These are phyloP conservation scores for Cheilosia urbana DNA, from an alignment of 2,888 invertebrate species.

Conservation along the genomic window DNA sequence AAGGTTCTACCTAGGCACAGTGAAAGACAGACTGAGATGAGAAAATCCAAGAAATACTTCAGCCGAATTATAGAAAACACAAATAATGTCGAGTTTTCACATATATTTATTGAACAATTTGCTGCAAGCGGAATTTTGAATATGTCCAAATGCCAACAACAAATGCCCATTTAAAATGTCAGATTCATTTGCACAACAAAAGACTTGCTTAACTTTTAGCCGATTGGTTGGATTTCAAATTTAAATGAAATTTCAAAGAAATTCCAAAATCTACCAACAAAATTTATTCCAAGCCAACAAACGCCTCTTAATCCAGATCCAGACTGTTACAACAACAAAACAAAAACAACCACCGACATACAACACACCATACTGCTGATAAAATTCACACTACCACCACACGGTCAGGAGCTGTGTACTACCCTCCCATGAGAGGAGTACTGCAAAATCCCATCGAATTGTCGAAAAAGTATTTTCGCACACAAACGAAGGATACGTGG, in stretches of 20 bases:
- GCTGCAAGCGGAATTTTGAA: too few relatives aligned
- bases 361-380: background rate
- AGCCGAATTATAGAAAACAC: too few relatives aligned
- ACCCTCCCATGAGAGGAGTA: constrained; percentile 9
- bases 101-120: too few relatives aligned
- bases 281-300: background rate
- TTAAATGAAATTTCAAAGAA: background rate
- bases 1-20: background rate
- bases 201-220: too few relatives aligned
- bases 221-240: too few relatives aligned
- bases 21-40: background rate
- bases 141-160: too few relatives aligned
- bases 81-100: too few relatives aligned
- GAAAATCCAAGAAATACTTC: too few relatives aligned
- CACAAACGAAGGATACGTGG: constrained; percentile 1
- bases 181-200: too few relatives aligned
- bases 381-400: constrained; percentile 10
- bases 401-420: constrained; percentile 16
- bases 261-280: background rate
- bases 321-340: background rate
- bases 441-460: constrained; percentile 58
- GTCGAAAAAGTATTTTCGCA: constrained; percentile 43
- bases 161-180: too few relatives aligned
- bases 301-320: background rate
- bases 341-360: background rate